These are phyloP conservation scores for Oxyura jamaicensis DNA, from an alignment of 2,113 vertebrate species.

Conservation along the genomic window DNA sequence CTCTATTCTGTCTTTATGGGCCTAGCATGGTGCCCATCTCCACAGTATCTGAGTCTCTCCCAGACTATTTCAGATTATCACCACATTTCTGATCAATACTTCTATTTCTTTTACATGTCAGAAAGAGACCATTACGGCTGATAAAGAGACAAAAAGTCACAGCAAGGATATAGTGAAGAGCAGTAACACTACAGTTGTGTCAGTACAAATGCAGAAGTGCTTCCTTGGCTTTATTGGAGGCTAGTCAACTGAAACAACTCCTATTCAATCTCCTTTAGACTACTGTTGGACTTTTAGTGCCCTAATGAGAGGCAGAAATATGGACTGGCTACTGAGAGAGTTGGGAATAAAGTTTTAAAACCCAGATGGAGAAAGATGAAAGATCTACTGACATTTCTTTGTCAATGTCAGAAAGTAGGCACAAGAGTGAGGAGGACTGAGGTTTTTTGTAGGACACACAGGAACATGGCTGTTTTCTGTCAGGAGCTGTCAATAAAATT, in stretches of 20 bases:
- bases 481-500: neutral
- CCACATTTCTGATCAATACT: neutral
- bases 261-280: neutral
- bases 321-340: fast-evolving
- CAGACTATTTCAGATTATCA: neutral
- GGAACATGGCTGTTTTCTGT: neutral
- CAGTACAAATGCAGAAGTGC: neutral
- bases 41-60: neutral
- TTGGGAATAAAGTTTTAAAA: neutral
- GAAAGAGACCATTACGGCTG: neutral
- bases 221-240: neutral
- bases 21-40: neutral
- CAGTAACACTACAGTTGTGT: too few relatives aligned
- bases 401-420: neutral
- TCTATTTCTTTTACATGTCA: neutral
- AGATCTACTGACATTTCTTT: neutral
- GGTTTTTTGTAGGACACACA: neutral
- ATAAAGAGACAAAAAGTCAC: neutral
- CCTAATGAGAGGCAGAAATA: neutral
- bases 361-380: neutral
- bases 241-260: neutral
- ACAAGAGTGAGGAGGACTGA: neutral
- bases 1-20: neutral
- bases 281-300: neutral
- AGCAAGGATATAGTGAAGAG: neutral